Conservation (phyloP, 2,113 vertebrate species). For the Aptenodytes patagonicus region DNA sequence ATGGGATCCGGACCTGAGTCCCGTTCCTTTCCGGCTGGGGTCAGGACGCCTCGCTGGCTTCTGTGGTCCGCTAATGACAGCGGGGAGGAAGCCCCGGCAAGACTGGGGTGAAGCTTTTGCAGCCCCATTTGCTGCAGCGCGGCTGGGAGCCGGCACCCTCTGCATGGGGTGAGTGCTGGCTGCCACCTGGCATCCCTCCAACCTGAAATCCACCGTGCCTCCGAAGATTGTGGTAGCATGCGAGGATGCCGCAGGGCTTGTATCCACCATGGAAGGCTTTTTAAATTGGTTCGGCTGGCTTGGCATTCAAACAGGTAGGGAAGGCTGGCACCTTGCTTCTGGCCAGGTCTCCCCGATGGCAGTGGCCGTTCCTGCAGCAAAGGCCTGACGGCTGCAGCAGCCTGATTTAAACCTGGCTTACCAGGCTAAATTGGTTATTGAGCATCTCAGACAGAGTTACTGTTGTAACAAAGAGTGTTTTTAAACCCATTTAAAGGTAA, state of each 20-base stretch:
- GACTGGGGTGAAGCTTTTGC: fast-evolving
- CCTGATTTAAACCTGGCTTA: not conserved
- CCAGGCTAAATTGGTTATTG: not conserved
- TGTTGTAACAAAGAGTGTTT: not conserved
- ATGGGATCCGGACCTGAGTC: fast-evolving
- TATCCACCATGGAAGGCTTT: not conserved
- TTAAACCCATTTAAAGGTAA: not conserved
- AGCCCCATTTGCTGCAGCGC: not conserved
- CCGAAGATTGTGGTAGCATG: fast-evolving
- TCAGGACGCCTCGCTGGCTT: not conserved
- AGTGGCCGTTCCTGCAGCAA: not conserved
- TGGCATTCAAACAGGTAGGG: not conserved
- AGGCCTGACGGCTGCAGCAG: not conserved
- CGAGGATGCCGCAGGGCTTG: not conserved
- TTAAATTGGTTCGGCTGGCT: not conserved
- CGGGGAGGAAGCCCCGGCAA: not conserved
- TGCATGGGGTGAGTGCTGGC: not conserved
- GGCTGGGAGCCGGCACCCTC: not conserved
- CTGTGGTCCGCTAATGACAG: fast-evolving
- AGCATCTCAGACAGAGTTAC: not conserved
- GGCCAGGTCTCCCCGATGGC: not conserved
- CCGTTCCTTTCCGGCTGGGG: not conserved
- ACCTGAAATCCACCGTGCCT: fast-evolving
- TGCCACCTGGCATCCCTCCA: not conserved
- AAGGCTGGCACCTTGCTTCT: not conserved